Conservation (phyloP, 2,113 vertebrate genomes). For the Crotalus horridus region DNA sequence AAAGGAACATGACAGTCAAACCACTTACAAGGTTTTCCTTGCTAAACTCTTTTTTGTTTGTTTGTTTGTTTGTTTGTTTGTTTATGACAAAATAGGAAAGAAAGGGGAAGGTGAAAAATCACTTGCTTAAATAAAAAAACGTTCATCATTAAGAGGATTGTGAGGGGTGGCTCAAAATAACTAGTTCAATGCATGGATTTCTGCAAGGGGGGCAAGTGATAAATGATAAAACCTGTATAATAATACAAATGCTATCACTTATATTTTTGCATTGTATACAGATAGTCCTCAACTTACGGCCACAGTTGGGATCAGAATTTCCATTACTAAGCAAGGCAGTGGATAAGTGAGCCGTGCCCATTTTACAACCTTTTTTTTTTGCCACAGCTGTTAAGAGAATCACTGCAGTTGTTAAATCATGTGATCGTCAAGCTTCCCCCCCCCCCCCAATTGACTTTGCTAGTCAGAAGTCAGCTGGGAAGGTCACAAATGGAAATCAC, state of each 20-base stretch:
- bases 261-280: background rate
- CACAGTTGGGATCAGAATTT: background rate
- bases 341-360: background rate
- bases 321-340: background rate
- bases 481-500: background rate
- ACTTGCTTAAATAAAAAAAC: background rate
- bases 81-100: background rate
- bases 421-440: background rate
- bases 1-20: background rate
- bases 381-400: background rate
- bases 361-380: background rate
- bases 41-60: background rate
- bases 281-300: background rate
- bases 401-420: background rate
- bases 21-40: background rate
- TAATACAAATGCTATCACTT: background rate
- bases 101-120: background rate
- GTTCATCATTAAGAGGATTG: background rate
- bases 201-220: background rate
- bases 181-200: background rate
- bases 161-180: background rate
- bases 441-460: background rate
- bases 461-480: background rate
- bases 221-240: background rate
- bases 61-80: background rate